These are phyloP conservation scores for Neodontobutis hainanensis DNA, from an alignment of 2,113 vertebrate species.

Conservation along the genomic window DNA sequence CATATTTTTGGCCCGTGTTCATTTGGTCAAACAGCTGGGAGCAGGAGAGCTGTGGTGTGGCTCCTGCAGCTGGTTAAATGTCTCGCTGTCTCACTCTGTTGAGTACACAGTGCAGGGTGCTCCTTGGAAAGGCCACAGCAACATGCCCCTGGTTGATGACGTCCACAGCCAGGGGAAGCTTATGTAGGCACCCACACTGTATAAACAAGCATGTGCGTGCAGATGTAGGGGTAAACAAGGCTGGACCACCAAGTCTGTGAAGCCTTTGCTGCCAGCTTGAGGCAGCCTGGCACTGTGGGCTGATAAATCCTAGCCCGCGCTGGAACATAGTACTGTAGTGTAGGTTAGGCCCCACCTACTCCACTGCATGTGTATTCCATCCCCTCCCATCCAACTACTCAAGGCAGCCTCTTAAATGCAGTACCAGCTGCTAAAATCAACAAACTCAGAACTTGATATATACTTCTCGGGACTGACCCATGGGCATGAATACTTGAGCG, in stretches of 20 bases:
- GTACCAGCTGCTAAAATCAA: slow-evolving; percentile 76
- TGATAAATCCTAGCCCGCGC: slow-evolving; percentile 3
- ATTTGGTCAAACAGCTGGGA: slow-evolving; percentile 57
- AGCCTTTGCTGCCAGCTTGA: slow-evolving; percentile 46
- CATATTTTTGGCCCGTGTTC: slow-evolving; percentile 34
- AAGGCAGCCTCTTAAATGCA: slow-evolving; percentile 57
- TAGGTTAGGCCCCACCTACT: slow-evolving; percentile 21
- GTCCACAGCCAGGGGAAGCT: slow-evolving; percentile 60
- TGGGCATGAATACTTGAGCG: slow-evolving; percentile 62
- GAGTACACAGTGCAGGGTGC: slow-evolving; percentile 41
- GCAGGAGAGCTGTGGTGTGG: slow-evolving; percentile 22
- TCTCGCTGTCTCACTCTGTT: slow-evolving; percentile 12
- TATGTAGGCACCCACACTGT: slow-evolving; percentile 71
- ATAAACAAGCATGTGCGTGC: slow-evolving; percentile 68
- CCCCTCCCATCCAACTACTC: neutral
- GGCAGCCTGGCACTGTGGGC: slow-evolving; percentile 23
- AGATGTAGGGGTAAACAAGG: slow-evolving; percentile 74
- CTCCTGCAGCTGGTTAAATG: slow-evolving; percentile 46
- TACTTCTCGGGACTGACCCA: slow-evolving; percentile 56
- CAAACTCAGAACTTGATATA: slow-evolving; percentile 74
- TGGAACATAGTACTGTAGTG: neutral
- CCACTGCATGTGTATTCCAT: neutral
- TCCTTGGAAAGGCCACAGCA: slow-evolving; percentile 59
- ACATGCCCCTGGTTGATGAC: slow-evolving; percentile 60
- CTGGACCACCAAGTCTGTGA: slow-evolving; percentile 76